These are phyloP conservation scores for Taenaris catops DNA, from an alignment of 2,888 invertebrate species.

Conservation along the genomic window DNA sequence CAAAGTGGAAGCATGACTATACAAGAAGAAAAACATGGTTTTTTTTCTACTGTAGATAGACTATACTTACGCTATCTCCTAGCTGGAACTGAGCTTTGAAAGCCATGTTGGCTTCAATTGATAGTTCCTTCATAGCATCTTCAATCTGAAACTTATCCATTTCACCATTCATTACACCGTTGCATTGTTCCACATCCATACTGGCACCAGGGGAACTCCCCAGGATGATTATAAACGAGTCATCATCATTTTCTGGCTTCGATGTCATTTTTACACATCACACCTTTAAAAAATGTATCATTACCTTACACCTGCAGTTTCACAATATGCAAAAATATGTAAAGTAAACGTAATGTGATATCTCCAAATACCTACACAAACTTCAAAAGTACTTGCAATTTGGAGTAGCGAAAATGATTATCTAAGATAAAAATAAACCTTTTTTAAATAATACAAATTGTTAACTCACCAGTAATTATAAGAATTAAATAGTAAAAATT, in stretches of 20 bases:
- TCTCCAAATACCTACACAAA: background rate
- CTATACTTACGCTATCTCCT: slow-evolving; percentile 63
- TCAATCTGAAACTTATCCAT: slow-evolving; percentile 48
- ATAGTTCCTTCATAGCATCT: slow-evolving; percentile 61
- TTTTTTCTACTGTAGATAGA: too few relatives aligned
- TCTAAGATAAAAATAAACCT: background rate
- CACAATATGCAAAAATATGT: background rate
- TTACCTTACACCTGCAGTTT: too few relatives aligned
- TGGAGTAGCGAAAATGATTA: background rate
- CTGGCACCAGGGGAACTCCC: slow-evolving; percentile 63
- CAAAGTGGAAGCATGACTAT: too few relatives aligned
- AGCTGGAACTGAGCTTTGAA: slow-evolving; percentile 64
- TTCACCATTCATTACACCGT: slow-evolving; percentile 36
- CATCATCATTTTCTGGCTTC: slow-evolving; percentile 52
- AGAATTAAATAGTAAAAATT: too few relatives aligned
- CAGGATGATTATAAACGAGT: slow-evolving; percentile 64
- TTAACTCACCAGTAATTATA: too few relatives aligned
- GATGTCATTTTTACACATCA: slow-evolving; percentile 40
- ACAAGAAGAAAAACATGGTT: too few relatives aligned
- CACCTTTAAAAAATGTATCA: slow-evolving; percentile 13
- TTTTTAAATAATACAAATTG: background rate
- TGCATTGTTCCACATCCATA: slow-evolving; percentile 48
- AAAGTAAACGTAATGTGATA: slow-evolving; percentile 1
- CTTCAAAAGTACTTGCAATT: background rate
- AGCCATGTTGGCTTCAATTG: slow-evolving; percentile 54